phyloP scores from a whole-genome alignment of 2,888 invertebrate species.

The Prosapia bicincta region DNA sequence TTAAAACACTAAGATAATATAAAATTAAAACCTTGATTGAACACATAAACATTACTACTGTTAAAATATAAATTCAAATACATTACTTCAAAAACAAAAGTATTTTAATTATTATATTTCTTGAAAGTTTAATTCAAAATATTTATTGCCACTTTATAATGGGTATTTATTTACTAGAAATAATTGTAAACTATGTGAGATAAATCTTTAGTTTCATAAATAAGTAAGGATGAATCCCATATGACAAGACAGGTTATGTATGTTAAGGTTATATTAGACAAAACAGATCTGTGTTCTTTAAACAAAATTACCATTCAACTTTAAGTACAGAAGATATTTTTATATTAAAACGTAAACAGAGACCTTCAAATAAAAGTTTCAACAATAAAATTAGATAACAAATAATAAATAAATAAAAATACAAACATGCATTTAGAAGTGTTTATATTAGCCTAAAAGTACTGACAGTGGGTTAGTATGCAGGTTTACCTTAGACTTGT shows the following conservation, averaged over 20 bases:
- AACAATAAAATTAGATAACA: neutral
- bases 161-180: no score
- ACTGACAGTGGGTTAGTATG: slow-evolving; percentile 8
- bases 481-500: slow-evolving; percentile 21
- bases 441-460: neutral
- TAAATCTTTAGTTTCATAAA: no score
- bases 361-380: neutral
- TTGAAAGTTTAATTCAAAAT: no score
- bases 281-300: neutral
- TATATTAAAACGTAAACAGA: neutral
- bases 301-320: neutral
- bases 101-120: no score
- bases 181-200: no score
- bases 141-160: no score
- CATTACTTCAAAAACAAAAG: no score
- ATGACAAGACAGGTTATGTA: neutral
- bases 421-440: neutral
- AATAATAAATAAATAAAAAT: neutral
- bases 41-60: no score
- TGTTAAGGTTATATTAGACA: neutral
- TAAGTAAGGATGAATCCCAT: neutral
- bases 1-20: no score
- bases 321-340: neutral
- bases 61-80: no score
- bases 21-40: no score